Conservation (phyloP, 2,797 vertebrate species). For the Tolypeutes matacus region DNA sequence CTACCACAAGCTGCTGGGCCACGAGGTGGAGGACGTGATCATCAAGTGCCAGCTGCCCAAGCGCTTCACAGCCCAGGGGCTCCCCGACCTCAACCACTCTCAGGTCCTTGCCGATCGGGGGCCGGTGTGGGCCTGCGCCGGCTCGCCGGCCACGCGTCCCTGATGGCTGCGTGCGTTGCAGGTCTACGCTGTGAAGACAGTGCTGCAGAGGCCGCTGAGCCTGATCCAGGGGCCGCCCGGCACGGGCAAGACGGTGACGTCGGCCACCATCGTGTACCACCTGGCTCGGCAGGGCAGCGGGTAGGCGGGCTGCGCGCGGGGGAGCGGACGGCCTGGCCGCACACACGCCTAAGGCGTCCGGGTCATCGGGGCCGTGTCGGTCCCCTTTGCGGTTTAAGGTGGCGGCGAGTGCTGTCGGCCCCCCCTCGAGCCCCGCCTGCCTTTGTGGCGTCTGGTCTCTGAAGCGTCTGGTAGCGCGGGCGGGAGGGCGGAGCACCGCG, state of each 20-base stretch:
- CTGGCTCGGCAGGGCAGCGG: constrained; percentile 98
- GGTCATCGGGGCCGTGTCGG: too few species aligned
- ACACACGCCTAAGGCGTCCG: too few species aligned
- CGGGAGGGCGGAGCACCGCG: too few species aligned
- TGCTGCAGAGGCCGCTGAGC: constrained; percentile 97
- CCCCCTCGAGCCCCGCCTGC: too few species aligned
- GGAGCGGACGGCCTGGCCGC: too few species aligned
- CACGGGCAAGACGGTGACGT: constrained; percentile 98
- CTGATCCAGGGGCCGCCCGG: constrained; percentile 99
- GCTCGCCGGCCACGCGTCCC: not conserved
- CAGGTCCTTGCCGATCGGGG: constrained; percentile 89
- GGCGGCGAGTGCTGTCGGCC: too few species aligned
- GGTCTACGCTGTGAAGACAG: constrained; percentile 96
- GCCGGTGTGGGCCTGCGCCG: too few species aligned
- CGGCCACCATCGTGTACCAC: constrained; percentile 98
- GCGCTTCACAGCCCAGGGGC: constrained; percentile 98
- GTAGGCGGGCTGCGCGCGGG: too few species aligned
- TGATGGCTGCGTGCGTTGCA: constrained; percentile 48
- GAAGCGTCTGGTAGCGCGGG: too few species aligned
- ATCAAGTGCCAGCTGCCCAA: constrained; percentile 99
- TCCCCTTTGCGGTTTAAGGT: too few species aligned
- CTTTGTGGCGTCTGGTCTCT: too few species aligned
- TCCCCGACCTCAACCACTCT: constrained; percentile 99
- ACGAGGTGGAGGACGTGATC: constrained; percentile 98
- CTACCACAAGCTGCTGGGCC: constrained; percentile 98